These are phyloP conservation scores for Oryctolagus cuniculus DNA, from an alignment of 2,113 vertebrate species.

Conservation along the genomic window DNA sequence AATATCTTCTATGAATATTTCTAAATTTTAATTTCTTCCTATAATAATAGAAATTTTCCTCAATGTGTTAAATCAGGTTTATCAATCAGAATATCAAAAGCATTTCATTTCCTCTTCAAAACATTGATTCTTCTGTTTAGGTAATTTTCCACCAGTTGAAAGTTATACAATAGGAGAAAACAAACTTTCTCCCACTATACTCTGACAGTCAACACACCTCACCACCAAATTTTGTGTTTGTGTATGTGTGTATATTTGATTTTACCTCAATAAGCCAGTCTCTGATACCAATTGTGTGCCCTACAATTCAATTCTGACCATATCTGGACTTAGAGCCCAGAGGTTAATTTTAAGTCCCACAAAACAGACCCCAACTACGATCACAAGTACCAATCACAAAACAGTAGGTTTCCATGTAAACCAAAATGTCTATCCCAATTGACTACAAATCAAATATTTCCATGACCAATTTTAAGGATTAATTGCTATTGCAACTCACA, in stretches of 20 bases:
- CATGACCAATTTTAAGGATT: background rate
- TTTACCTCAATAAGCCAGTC: background rate
- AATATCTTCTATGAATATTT: background rate
- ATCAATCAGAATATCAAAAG: background rate
- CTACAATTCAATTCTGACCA: background rate
- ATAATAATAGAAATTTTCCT: background rate
- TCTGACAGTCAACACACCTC: background rate
- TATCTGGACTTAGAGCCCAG: background rate
- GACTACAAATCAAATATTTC: background rate
- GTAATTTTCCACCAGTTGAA: background rate
- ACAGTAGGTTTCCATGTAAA: background rate
- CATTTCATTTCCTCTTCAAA: background rate
- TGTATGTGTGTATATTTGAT: background rate
- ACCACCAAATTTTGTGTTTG: background rate
- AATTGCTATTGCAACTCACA: background rate
- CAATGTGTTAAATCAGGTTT: background rate
- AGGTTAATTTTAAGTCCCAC: no score
- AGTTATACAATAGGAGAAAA: background rate
- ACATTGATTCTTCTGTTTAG: background rate
- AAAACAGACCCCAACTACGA: background rate
- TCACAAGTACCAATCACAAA: background rate
- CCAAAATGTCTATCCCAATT: background rate
- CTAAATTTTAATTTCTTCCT: conserved; percentile 18
- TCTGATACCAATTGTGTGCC: background rate
- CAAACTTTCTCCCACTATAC: background rate